Base-by-base conservation (phyloP, 2,888 invertebrate genomes). In the Leptopterna dolabrata region DNA sequence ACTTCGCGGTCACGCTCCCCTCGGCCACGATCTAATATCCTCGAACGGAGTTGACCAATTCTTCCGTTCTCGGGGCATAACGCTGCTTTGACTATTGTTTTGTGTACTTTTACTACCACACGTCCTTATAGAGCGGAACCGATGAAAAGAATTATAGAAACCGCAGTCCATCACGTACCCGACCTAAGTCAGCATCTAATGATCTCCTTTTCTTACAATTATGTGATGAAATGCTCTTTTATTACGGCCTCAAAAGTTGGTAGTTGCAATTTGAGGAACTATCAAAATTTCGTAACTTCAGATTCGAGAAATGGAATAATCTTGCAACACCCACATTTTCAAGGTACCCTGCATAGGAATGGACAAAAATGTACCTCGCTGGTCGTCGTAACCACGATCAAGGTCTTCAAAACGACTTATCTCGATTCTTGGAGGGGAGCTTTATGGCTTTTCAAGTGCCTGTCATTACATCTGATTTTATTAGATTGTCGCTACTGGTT, bases 111-210 rank as follows among this genome's bases (percentile, higher is more conserved):
- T 63, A 63, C 63, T 63, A 63, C 63, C 63, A 24, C 63, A 63
- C 13, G 63, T 63, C 63, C 63, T 63, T 63, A 24, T 63, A 63
- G 24, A 63, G 63, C 19, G 63, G 63, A 63, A 27, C 63, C 63
- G 63, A 63, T 63, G 63, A 63, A 63, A 63, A 63, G 73, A 73
- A 73, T 73, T 73, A 73, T 73, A 29, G 73, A 36, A 73, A 73
- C 73, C 73, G 73, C 73, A 73, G 29, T 11, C 73, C 63, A n/a
- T 73, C 73, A 73, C 73, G 73, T 73, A 73, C 73, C 73, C 24
- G 1, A 19, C 11, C 6, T 24, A 63, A 27, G 11, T 19, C 63
- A 19, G 63, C 63, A 63, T 24, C 63, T 63, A 63, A 63, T 63
- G 63, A 24, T 63, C 63, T 24, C 19, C 63, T 63, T 63, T 63